These are phyloP conservation scores for Drosophila anomelani DNA, from an alignment of 2,888 invertebrate species.

Conservation along the genomic window DNA sequence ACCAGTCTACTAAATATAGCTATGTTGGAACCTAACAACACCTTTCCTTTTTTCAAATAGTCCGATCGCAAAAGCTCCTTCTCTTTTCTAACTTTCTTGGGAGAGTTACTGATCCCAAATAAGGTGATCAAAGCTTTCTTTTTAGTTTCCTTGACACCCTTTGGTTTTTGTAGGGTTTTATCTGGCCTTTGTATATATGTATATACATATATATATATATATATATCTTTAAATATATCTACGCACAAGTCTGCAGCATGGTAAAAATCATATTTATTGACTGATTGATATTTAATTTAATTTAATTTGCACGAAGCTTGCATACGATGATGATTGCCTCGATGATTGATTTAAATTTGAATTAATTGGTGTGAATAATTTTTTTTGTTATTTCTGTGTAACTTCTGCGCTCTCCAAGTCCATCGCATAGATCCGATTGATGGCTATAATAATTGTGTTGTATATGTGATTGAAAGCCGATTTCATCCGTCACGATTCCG, in stretches of 20 bases:
- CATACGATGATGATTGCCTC: constrained; percentile 10
- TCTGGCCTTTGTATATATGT: background rate
- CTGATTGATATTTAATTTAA: constrained; percentile 4
- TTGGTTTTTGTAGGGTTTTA: background rate
- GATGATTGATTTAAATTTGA: constrained; percentile 14
- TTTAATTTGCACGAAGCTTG: constrained; percentile 37
- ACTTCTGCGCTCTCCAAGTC: constrained; percentile 29
- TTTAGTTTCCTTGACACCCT: background rate
- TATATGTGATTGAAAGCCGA: constrained; percentile 24
- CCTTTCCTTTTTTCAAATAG: background rate
- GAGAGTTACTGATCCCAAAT: background rate
- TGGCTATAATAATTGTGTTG: constrained; percentile 52
- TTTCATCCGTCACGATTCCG: constrained; percentile 18
- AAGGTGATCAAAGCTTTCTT: background rate
- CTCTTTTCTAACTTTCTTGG: background rate
- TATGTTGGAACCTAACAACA: background rate
- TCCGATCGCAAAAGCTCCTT: background rate
- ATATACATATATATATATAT: constrained; percentile 4
- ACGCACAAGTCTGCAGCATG: constrained; percentile 72
- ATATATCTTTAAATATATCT: background rate
- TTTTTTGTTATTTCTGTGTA: constrained; percentile 8
- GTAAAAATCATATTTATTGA: constrained; percentile 61
- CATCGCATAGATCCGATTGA: constrained; percentile 37
- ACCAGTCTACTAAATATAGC: background rate
- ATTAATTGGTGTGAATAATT: constrained; percentile 21